phyloP scores from a whole-genome alignment of 2,113 vertebrate genomes.

The Siniperca chuatsi region DNA sequence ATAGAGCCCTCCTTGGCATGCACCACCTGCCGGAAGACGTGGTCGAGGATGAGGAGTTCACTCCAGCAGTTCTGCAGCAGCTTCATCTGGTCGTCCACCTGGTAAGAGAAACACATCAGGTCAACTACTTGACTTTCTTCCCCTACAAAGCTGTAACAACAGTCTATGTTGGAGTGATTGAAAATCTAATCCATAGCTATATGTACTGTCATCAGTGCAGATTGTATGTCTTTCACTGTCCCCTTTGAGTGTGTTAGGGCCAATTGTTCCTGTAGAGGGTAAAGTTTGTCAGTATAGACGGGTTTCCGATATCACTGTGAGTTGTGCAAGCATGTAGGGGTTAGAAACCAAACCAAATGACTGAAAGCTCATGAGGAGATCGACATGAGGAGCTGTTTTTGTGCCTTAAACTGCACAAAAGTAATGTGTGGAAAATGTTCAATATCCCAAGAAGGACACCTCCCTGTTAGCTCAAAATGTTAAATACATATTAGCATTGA shows the following conservation, averaged over 20 bases:
- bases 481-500: not conserved
- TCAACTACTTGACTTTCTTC: constrained; percentile 8
- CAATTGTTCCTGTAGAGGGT: not conserved
- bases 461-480: too few relatives aligned
- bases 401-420: not conserved
- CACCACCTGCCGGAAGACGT: constrained; percentile 97
- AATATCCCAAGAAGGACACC: too few relatives aligned
- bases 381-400: not conserved
- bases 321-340: not conserved
- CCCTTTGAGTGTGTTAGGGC: not conserved
- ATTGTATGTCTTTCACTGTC: constrained; percentile 27
- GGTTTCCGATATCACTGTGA: too few relatives aligned
- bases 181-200: not conserved
- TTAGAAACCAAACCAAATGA: not conserved
- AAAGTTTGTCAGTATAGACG: not conserved
- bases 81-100: constrained; percentile 99
- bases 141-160: constrained; percentile 32
- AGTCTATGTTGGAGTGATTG: not conserved
- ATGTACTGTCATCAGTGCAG: constrained; percentile 16
- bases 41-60: constrained; percentile 97
- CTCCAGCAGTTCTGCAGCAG: constrained; percentile 99
- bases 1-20: constrained; percentile 96
- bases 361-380: not conserved
- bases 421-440: too few relatives aligned
- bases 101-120: constrained; percentile 25